phyloP scores from a whole-genome alignment of 2,113 vertebrate genomes.

The Scortum barcoo region DNA sequence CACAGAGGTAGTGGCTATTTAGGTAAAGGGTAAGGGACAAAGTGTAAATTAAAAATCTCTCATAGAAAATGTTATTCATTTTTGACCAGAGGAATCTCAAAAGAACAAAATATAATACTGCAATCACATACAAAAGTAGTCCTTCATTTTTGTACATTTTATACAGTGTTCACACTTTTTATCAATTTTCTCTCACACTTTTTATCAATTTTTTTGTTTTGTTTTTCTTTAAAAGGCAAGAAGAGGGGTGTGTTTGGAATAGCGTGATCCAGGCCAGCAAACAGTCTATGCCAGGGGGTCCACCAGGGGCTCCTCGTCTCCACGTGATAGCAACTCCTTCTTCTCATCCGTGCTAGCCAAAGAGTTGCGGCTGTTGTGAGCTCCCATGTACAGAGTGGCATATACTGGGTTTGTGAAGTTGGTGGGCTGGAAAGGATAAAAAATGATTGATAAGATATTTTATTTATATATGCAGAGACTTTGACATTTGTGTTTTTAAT shows the following conservation, averaged over 20 bases:
- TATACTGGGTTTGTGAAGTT: conserved; percentile 99
- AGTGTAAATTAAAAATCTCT: conserved; percentile 85
- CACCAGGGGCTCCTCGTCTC: conserved; percentile 91
- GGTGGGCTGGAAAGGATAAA: conserved; percentile 87
- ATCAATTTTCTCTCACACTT: conserved; percentile 74
- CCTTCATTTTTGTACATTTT: conserved; percentile 99
- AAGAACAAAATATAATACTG: conserved; percentile 95
- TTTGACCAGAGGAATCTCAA: conserved; percentile 83
- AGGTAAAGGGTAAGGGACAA: conserved; percentile 79
- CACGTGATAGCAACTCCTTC: conserved; percentile 92
- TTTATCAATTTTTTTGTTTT: conserved; percentile 52
- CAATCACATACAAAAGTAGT: conserved; percentile 99
- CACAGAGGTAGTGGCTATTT: conserved; percentile 89
- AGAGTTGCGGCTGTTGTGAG: conserved; percentile 94
- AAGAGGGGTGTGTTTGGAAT: conserved; percentile 70
- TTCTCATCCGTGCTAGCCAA: conserved; percentile 98
- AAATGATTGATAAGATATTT: conserved; percentile 4
- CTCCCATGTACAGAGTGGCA: conserved; percentile 97
- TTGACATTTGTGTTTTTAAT: background rate
- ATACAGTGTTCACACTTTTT: conserved; percentile 90
- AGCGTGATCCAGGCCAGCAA: conserved; percentile 37
- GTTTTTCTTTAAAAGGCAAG: conserved; percentile 82
- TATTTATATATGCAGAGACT: background rate
- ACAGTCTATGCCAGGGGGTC: conserved; percentile 91
- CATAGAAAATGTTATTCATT: conserved; percentile 84